Conservation (phyloP, 1,140 invertebrate genomes). For the Neodiprion virginianus region DNA sequence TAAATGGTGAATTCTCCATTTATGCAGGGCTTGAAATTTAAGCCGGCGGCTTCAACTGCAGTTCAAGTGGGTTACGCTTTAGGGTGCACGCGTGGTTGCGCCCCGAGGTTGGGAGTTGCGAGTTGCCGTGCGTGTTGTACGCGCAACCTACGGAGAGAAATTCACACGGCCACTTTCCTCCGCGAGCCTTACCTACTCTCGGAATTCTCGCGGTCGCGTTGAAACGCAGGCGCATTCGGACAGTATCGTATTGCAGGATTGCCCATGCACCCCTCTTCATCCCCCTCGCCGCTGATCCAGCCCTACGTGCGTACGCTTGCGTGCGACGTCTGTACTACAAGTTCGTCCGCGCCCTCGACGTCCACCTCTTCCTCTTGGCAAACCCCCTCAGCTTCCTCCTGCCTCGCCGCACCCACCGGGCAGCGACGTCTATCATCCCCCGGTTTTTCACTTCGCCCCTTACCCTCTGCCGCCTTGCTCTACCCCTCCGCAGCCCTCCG, state of each 20-base stretch:
- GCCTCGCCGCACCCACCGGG: no score
- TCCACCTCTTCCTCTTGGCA: neutral
- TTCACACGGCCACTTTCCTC: neutral
- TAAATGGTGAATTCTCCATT: no score
- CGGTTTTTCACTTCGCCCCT: slow-evolving; percentile 5
- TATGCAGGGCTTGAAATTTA: no score
- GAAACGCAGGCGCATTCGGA: slow-evolving; percentile 40
- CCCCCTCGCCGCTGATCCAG: neutral
- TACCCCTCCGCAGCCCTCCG: no score
- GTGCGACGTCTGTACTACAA: slow-evolving; percentile 42
- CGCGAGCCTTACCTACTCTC: neutral
- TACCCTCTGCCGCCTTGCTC: neutral
- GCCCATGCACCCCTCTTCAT: slow-evolving; percentile 7
- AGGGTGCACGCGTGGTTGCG: no score
- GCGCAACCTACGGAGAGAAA: neutral
- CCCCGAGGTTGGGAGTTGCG: no score
- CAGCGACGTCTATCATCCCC: neutral
- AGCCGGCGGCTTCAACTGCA: no score
- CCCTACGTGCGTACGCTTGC: slow-evolving; percentile 48
- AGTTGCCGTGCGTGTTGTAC: neutral
- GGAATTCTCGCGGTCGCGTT: neutral
- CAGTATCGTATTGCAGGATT: slow-evolving; percentile 34
- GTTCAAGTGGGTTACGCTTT: no score
- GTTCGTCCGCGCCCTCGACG: neutral
- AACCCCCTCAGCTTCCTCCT: neutral